Conservation (phyloP, 2,888 invertebrate species). For the Celastrina argiolus region DNA sequence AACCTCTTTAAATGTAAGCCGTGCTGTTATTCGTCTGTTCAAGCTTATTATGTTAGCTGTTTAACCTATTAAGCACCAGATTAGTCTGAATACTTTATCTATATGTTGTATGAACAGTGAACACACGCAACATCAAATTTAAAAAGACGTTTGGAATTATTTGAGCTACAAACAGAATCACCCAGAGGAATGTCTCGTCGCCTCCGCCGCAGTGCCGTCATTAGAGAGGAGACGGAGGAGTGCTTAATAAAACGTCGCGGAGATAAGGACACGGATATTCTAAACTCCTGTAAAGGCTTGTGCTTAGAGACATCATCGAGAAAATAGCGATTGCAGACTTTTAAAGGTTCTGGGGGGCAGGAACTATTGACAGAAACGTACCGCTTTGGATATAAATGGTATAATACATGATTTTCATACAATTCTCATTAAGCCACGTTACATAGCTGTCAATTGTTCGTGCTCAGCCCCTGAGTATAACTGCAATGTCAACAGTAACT, state of each 20-base stretch:
- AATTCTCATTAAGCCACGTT: too few species aligned
- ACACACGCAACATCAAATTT: not conserved
- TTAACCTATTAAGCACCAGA: too few species aligned
- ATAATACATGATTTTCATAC: too few species aligned
- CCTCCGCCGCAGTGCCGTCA: conserved; percentile 25
- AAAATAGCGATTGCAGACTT: not conserved
- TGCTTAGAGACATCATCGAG: not conserved
- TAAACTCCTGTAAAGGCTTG: not conserved
- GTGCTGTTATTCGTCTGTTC: too few species aligned
- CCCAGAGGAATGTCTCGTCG: conserved; percentile 14
- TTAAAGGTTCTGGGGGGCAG: not conserved
- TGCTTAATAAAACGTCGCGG: conserved; percentile 29
- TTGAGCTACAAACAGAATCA: conserved; percentile 13
- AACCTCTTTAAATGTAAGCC: too few species aligned
- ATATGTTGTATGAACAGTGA: too few species aligned
- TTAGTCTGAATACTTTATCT: not conserved
- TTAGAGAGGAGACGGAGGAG: conserved; percentile 27
- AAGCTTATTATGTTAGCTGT: too few species aligned
- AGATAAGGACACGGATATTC: conserved; percentile 26
- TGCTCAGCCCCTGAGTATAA: too few species aligned
- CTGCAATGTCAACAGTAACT: too few species aligned
- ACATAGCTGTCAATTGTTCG: too few species aligned
- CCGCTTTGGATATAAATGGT: too few species aligned
- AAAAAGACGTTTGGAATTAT: conserved; percentile 14
- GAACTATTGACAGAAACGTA: too few species aligned